Evolutionary conservation across 2,888 invertebrate genomes (phyloP).

Genomic region (Cheilosia grossa): DNA sequence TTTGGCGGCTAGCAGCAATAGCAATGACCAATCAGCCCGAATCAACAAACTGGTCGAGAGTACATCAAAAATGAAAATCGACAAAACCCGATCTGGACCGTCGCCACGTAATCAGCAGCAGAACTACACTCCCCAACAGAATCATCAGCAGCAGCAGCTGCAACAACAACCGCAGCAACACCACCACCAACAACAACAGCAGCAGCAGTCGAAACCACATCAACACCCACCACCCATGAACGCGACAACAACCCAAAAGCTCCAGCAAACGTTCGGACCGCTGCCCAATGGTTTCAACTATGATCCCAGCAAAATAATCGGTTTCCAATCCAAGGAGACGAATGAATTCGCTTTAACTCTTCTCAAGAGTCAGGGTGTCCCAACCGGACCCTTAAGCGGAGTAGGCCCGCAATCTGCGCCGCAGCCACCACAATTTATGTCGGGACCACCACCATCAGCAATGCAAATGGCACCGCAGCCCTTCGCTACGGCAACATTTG

Average conservation of each 20-base stretch:
- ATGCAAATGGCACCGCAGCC: slow-evolving; percentile 56
- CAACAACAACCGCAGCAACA: slow-evolving; percentile 77
- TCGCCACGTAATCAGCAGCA: slow-evolving; percentile 69
- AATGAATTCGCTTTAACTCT: slow-evolving; percentile 83
- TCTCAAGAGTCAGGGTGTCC: slow-evolving; percentile 81
- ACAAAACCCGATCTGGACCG: slow-evolving; percentile 75
- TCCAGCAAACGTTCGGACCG: slow-evolving; percentile 73
- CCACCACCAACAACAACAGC: slow-evolving; percentile 76
- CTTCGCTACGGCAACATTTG: slow-evolving; percentile 44
- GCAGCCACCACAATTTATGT: slow-evolving; percentile 49
- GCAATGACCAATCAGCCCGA: slow-evolving; percentile 76
- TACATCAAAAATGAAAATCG: slow-evolving; percentile 79
- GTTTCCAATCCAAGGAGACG: slow-evolving; percentile 83
- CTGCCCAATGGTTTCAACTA: slow-evolving; percentile 81
- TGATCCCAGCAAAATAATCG: slow-evolving; percentile 83
- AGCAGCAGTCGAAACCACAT: slow-evolving; percentile 62
- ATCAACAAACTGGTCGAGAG: slow-evolving; percentile 77
- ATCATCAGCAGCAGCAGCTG: slow-evolving; percentile 75
- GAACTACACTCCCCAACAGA: slow-evolving; percentile 77
- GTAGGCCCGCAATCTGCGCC: slow-evolving; percentile 24
- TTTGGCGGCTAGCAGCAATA: slow-evolving; percentile 49
- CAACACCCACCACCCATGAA: slow-evolving; percentile 61
- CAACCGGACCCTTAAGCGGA: slow-evolving; percentile 66
- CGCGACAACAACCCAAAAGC: slow-evolving; percentile 67
- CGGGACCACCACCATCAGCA: slow-evolving; percentile 57